Base-by-base conservation (phyloP, 2,113 vertebrate species). In the Crotalus helleri region DNA sequence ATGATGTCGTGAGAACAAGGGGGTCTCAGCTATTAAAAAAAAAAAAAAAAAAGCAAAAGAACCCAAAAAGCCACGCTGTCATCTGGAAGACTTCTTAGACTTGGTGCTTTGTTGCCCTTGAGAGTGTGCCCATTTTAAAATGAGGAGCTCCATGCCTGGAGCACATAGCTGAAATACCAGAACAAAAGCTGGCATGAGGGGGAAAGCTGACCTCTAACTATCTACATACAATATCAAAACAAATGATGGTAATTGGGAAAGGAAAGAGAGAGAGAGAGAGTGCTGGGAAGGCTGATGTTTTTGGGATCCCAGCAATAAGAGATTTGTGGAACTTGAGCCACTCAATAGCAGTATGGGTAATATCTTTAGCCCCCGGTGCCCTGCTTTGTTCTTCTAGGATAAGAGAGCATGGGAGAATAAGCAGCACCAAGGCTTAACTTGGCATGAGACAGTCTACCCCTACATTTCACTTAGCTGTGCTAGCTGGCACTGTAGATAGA, bases 381-480 rank as follows among this genome's bases (percentile, higher is more conserved):
- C 64, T 90, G 23, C 39, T 11, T 81, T 58, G 92, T 93, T 93
- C 94, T 94, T 81, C 81, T 93, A 3, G 86, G 57, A 94, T 93
- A 93, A 93, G 89, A 93, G 92, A 90, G 89, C 92, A 93, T 90
- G 89, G 89, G 92, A 94, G 89, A 92, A 93, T 29, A 93, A 90
- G 23, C 5, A 19, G 10, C 54, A 81, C 21, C 89, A 93, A 1
- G 29, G 39, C 53, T 93, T 92, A 64, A 64, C 87, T 89, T 89
- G 85, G 88, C 92, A 93, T 0, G 51, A 87, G 88, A 92, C 92
- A 7, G 24, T 59, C 94, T 81, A 61, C 58, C 87, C 91, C 54
- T 93, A 85, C 87, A 54, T 0, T 0, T 44, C 90, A 88, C 86
- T 91, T 90, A 85, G 57, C 1, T 10, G 2, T 54, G 57, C 54